These are phyloP conservation scores for Jaculus jaculus DNA, from an alignment of 2,113 vertebrate species.

Conservation along the genomic window DNA sequence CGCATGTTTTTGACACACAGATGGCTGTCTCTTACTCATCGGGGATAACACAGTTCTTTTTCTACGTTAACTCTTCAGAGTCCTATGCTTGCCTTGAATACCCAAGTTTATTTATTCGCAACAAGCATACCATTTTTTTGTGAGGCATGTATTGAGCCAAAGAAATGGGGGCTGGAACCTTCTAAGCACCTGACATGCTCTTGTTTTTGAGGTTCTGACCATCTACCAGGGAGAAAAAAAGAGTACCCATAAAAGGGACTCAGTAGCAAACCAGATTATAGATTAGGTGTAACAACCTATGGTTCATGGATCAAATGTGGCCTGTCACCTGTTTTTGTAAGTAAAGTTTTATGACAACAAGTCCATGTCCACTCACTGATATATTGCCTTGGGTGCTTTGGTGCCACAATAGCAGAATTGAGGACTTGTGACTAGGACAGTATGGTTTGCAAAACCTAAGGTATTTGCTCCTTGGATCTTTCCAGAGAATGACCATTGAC, in stretches of 20 bases:
- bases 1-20: constrained; percentile 25
- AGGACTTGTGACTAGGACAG: not conserved
- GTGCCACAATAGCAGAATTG: not conserved
- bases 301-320: not conserved
- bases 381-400: not conserved
- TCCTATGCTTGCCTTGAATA: not conserved
- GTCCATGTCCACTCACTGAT: not conserved
- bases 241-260: not conserved
- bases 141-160: not conserved
- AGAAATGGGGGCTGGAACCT: not conserved
- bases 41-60: not conserved
- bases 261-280: not conserved
- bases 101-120: not conserved
- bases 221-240: not conserved
- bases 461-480: not conserved
- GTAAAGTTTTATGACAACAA: constrained; percentile 54
- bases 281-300: not conserved
- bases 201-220: not conserved
- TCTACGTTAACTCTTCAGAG: constrained; percentile 22
- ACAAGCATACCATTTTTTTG: not conserved
- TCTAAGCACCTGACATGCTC: not conserved
- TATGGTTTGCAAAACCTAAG: not conserved
- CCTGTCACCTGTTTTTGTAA: not conserved
- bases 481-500: not conserved
- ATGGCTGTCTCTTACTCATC: not conserved